Base-by-base conservation (phyloP, 2,888 invertebrate genomes). In the Steinernema hermaphroditum region DNA sequence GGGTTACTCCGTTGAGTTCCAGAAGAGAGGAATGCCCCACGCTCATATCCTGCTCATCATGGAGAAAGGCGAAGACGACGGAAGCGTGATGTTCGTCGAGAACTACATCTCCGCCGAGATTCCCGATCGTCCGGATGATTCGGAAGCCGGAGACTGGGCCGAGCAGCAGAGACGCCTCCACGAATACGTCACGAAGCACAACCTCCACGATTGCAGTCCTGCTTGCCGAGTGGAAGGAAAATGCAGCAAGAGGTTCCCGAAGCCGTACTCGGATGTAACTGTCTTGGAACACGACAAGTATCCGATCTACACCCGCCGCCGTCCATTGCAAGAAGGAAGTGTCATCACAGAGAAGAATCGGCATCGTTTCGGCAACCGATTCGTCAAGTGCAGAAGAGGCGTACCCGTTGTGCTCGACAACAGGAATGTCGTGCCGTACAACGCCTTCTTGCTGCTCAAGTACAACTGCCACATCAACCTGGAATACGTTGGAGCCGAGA, bases 241-340 rank as follows among this genome's bases (percentile, higher is more conserved):
- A 27, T 89, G 88, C 80, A 77, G 82, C 0, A 88, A 88, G 78
- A 76, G 77, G 12, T 88, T 82, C 74, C 87, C 87, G n/a, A 84
- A 85, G 72, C 74, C 78, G 0, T 82, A 83, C 72, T 22, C 32
- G 4, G 72, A 77, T 14, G 77, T 75, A 43, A 88, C 87, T 16
- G 37, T 72, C 8, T 77, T 82, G 9, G 80, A 81, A 0, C 75
- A 74, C 4, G 84, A 87, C 75, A 86, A 86, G 22, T 88, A 87
- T 78, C 87, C 87, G 0, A 4, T 71, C 19, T 88, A 88, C 75
- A 68, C 83, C 16, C 74, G 87, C 68, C 76, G 75, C 77, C 80
- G 72, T 57, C 79, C 71, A 80, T 81, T 27, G 80, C 62, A 77
- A 41, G n/a, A 24, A 27, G 43, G 43, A 50, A 19, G 50, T 29